Evolutionary conservation across 1,140 invertebrate genomes (phyloP), one percentile per base, ranked within the genome.

Genomic region (Oryctes rhinoceros): DNA sequence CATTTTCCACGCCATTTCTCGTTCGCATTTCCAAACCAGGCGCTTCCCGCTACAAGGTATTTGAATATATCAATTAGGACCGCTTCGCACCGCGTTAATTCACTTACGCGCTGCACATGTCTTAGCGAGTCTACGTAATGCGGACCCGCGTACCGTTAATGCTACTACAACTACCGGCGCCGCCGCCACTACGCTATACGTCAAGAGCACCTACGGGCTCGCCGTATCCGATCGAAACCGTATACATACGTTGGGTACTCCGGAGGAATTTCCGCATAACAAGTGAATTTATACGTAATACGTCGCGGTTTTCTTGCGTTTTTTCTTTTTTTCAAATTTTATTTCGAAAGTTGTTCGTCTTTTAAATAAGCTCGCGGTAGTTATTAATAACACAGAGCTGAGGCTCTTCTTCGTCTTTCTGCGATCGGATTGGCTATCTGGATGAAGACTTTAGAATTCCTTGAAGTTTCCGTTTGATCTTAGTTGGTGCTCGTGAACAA

Each of bases 11-110:
- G 80, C 80, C 80, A 80, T 80, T 80, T 81, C 77, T 59, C 53
- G 76, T 37, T 39, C 76, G 65, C 62, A 67, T 79, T 80, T 79
- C 77, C 71, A 79, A 65, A 62, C 62, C 48, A 79, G 59, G 15
- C 80, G 80, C 67, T 62, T 79, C 67, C 71, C 77, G n/a, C 47
- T 79, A 81, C 77, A 78, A 49, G 77, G 76, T 75, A 79, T 81
- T 78, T 81, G 80, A 81, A 81, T 81, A 81, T 81, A 81, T 81
- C 80, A 81, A 81, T 81, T 81, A 81, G 80, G 53, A 47, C 76
- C 35, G 35, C 24, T 78, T 39, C 47, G 48, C 9, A 77, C 80
- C 39, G 49, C 24, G 77, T 53, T 81, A 81, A 81, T 81, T 81
- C 78, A 81, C 77, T 81, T 81, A 75, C 76, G 39, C 80, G 30